A percentile compares a stretch with the other conserved stretches of the same genome.
Evolutionary conservation across 2,888 invertebrate genomes (phyloP).

Genomic region (Limnephilus lunatus): DNA sequence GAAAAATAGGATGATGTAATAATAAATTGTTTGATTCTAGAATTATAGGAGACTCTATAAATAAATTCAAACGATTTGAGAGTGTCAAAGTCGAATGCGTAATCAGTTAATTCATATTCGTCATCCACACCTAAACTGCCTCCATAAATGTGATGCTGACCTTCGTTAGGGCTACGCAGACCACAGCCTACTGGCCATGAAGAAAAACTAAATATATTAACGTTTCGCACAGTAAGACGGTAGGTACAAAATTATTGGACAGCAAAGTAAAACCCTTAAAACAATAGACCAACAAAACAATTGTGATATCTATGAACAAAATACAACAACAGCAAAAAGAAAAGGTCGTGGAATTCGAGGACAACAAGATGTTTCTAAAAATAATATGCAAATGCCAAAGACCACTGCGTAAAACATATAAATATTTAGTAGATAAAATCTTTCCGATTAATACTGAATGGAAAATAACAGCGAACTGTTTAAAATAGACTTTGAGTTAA

Average conservation of each 20-base stretch:
- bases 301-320: too few relatives aligned
- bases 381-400: background rate
- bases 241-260: background rate
- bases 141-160: background rate
- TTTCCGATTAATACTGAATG: background rate
- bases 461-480: background rate
- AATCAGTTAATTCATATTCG: slow-evolving; percentile 6
- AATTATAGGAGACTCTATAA: background rate
- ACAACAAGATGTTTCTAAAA: background rate
- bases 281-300: background rate
- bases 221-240: background rate
- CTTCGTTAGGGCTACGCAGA: slow-evolving; percentile 7
- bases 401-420: background rate
- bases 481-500: background rate
- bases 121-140: background rate
- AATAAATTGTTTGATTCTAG: background rate
- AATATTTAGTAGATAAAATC: background rate
- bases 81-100: slow-evolving; percentile 11
- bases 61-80: background rate
- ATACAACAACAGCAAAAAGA: too few relatives aligned
- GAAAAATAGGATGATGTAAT: background rate
- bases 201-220: background rate
- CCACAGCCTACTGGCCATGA: background rate
- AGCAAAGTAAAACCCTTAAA: background rate
- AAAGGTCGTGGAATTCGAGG: background rate